Evolutionary conservation across 2,888 invertebrate species (phyloP).

Genomic region (Melieria picta): DNA sequence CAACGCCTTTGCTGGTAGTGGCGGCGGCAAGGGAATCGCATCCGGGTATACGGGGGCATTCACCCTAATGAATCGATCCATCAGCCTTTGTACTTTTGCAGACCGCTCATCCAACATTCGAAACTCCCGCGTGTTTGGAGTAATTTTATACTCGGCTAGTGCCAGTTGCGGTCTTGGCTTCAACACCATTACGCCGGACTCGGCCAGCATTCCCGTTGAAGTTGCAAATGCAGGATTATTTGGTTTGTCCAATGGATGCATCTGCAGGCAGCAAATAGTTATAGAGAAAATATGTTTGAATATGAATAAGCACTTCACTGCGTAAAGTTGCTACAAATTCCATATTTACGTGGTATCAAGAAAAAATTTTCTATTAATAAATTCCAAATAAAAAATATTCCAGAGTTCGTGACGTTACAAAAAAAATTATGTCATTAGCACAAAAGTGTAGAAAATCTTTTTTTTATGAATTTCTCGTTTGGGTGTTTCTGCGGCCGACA

Average conservation of each 20-base stretch:
- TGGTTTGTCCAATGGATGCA: neutral
- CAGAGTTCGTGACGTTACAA: neutral
- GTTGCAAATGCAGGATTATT: neutral
- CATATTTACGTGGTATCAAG: neutral
- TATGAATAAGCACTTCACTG: neutral
- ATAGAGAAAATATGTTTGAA: neutral
- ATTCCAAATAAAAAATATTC: slow-evolving; percentile 7
- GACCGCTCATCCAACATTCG: slow-evolving; percentile 45
- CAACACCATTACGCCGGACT: neutral
- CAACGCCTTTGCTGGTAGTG: slow-evolving; percentile 3
- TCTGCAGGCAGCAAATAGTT: neutral
- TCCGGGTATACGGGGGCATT: slow-evolving; percentile 42
- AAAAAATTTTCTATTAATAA: neutral
- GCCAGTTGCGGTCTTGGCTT: slow-evolving; percentile 16
- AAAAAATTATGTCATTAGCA: neutral
- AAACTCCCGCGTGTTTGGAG: slow-evolving; percentile 19
- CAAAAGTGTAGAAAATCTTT: no score
- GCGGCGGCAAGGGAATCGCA: slow-evolving; percentile 52
- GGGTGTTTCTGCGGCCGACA: no score
- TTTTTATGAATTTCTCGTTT: no score
- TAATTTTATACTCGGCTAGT: slow-evolving; percentile 22
- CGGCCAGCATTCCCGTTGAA: neutral
- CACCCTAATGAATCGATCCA: slow-evolving; percentile 44
- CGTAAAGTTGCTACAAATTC: neutral
- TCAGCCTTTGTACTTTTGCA: slow-evolving; percentile 46